A percentile compares a stretch with the other conserved stretches of the same genome.
Conservation (phyloP, 2,113 vertebrate species). For the Columba livia region DNA sequence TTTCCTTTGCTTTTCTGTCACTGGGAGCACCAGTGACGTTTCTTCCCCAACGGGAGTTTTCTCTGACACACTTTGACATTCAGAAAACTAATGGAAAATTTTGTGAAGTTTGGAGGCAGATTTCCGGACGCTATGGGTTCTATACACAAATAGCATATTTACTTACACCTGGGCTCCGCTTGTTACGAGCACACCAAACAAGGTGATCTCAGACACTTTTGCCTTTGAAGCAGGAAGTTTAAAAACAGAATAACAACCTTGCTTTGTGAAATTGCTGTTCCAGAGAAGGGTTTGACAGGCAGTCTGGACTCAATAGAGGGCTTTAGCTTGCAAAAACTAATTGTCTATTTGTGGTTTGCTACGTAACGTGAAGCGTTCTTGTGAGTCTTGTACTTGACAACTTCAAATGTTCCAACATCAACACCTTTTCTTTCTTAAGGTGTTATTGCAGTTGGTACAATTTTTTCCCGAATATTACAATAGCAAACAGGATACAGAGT, state of each 20-base stretch:
- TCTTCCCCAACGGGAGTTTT: not conserved
- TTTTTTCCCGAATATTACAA: constrained; percentile 52
- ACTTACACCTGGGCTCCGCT: not conserved
- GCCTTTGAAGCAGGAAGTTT: constrained; percentile 39
- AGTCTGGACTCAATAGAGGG: constrained; percentile 3
- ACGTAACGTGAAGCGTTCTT: constrained; percentile 39
- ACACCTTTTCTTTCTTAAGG: constrained; percentile 54
- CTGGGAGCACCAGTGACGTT: not conserved
- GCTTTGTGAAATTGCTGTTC: constrained; percentile 4
- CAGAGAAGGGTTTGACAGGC: constrained; percentile 11
- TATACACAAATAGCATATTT: not conserved
- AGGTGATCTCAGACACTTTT: not conserved
- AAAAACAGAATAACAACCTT: not conserved
- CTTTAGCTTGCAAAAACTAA: constrained; percentile 44
- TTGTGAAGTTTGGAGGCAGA: not conserved
- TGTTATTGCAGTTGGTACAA: constrained; percentile 13
- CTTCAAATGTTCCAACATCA: constrained; percentile 36
- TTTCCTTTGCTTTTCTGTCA: not conserved
- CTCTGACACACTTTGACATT: not conserved
- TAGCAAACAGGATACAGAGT: constrained; percentile 66
- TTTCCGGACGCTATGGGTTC: not conserved
- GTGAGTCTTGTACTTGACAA: constrained; percentile 51
- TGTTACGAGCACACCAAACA: not conserved
- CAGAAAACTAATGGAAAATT: constrained; percentile 27
- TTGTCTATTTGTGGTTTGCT: constrained; percentile 51